Conservation (phyloP, 2,797 vertebrate species). For the Onychomys torridus region DNA sequence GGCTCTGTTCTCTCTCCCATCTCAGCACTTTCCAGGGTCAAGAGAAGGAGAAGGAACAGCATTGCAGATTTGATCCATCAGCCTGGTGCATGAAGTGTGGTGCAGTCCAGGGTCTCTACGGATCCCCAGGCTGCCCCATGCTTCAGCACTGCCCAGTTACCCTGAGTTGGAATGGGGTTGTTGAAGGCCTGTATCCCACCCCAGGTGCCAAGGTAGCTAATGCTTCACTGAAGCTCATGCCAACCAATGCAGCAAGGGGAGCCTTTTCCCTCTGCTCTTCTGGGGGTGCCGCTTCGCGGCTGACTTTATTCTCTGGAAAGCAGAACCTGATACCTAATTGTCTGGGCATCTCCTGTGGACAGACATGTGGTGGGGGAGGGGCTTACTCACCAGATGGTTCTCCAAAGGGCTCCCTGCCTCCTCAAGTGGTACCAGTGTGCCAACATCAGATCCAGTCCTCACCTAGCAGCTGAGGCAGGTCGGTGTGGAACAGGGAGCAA, state of each 20-base stretch:
- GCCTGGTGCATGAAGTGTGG: not conserved
- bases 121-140: not conserved
- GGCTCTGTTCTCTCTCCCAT: not conserved
- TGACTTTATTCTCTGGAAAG: conserved; percentile 72
- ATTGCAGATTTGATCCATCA: not conserved
- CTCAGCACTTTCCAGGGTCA: not conserved
- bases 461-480: not conserved
- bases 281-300: conserved; percentile 80
- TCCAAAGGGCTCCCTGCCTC: not conserved
- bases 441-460: not conserved
- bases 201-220: conserved; percentile 63
- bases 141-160: conserved; percentile 50
- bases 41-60: not conserved
- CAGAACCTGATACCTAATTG: conserved; percentile 63
- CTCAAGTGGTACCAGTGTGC: not conserved
- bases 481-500: not conserved
- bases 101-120: not conserved
- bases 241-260: conserved; percentile 64
- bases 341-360: conserved; percentile 51
- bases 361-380: not conserved
- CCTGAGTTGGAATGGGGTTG: conserved; percentile 68
- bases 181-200: conserved; percentile 81
- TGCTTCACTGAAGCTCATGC: not conserved
- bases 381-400: conserved; percentile 25
- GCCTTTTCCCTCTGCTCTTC: conserved; percentile 28